Base-by-base conservation (phyloP, 2,797 vertebrate species). In the Danio kyathit region DNA sequence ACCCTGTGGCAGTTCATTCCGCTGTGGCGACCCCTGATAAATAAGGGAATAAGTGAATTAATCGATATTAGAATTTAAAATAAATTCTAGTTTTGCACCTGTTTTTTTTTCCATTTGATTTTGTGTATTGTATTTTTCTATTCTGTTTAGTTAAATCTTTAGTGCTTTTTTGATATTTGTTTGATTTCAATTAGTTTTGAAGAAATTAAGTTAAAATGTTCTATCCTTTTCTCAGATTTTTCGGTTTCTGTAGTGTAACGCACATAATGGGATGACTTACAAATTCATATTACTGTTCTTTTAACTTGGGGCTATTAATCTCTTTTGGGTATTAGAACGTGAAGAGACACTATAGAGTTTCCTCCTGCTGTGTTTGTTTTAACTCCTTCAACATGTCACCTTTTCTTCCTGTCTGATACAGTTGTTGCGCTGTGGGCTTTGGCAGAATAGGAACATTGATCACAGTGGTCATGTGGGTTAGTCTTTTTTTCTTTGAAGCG, bases 381-480 rank as follows among this genome's bases (percentile, higher is more conserved):
- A 84, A 84, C 82, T 85, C 79, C 60, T 77, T 85, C 83, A 85
- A 74, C 82, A 83, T 82, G 72, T 76, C 54, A 73, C 82, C 80
- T 74, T 56, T 79, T 80, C 60, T 74, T 64, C 54, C 70, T 76
- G 74, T 81, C 52, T 52, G 69, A 17, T 41, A 21, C 49, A 43
- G n/a, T 44, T 56, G 14, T 63, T 63, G 78, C 48, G 8, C 70
- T 64, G 48, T 54, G 54, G 57, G 57, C 41, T 52, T 79, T 56
- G 21, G 69, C 16, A 16, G 19, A 63, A 66, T 49, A 17, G 69
- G 60, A 41, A 57, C 60, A 80, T 46, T 80, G 59, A 64, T 72
- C 67, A 71, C 40, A 40, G 21, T 44, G 17, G 40, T 63, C 48
- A 64, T 72, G 46, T 71, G 66, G 56, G 10, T 79, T 79, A 17